Evolutionary conservation across 2,797 vertebrate genomes (phyloP).

Genomic region (Enteromius thamalakanensis): DNA sequence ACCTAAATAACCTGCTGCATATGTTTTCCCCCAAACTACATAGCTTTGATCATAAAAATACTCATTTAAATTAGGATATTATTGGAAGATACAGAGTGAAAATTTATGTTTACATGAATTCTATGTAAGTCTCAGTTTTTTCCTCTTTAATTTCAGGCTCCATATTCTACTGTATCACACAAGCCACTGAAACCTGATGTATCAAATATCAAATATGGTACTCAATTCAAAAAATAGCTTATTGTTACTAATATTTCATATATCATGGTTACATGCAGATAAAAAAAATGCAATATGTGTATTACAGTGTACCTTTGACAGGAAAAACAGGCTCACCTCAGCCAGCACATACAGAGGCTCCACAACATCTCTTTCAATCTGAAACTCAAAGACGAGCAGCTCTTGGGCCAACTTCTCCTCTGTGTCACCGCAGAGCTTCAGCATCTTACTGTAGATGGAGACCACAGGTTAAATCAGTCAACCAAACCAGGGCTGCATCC

Average conservation of each 20-base stretch:
- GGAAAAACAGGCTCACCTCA: slow-evolving; percentile 79
- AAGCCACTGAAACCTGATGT: background rate
- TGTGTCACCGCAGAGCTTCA: slow-evolving; percentile 90
- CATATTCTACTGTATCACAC: background rate
- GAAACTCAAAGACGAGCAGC: slow-evolving; percentile 92
- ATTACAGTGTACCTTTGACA: background rate
- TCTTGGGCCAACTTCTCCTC: slow-evolving; percentile 94
- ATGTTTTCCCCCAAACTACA: no score
- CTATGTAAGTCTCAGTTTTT: background rate
- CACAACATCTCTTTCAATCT: slow-evolving; percentile 94
- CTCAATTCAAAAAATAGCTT: background rate
- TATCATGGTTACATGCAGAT: background rate
- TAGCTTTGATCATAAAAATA: background rate
- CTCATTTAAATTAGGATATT: background rate
- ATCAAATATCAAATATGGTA: background rate
- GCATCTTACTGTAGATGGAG: slow-evolving; percentile 88
- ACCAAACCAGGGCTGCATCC: background rate
- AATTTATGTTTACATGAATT: background rate
- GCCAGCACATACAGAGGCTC: slow-evolving; percentile 91
- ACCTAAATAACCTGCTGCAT: background rate
- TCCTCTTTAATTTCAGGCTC: background rate
- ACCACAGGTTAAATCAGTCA: background rate
- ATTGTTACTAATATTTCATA: background rate
- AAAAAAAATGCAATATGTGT: background rate
- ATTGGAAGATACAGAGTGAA: background rate